Conservation (phyloP, 2,888 invertebrate species). For the Tenodera sinensis region DNA sequence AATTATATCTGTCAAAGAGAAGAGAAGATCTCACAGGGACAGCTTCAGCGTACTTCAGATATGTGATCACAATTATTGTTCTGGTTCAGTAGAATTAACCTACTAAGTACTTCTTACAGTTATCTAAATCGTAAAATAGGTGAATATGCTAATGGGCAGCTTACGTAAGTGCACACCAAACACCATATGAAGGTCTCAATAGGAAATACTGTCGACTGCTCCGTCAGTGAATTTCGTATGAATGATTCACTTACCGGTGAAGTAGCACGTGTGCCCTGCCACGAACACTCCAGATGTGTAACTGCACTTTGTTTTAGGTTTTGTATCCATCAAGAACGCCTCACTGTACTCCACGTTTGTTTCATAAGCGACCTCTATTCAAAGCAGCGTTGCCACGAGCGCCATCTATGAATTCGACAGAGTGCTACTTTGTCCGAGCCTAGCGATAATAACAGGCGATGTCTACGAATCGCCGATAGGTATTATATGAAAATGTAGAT, state of each 20-base stretch:
- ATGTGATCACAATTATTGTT: too few species aligned
- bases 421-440: not conserved
- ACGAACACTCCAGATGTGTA: not conserved
- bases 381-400: not conserved
- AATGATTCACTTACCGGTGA: not conserved
- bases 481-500: too few species aligned
- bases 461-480: too few species aligned
- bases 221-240: not conserved
- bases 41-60: too few species aligned
- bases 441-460: too few species aligned
- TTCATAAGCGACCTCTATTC: not conserved
- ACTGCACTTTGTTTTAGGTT: not conserved
- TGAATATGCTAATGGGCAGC: not conserved
- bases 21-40: too few species aligned
- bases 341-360: not conserved
- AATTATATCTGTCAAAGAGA: too few species aligned
- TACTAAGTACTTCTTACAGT: too few species aligned
- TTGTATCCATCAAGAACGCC: not conserved
- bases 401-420: not conserved
- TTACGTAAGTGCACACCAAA: not conserved
- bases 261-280: not conserved
- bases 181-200: too few species aligned
- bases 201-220: too few species aligned
- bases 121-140: too few species aligned
- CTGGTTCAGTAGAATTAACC: too few species aligned